Base-by-base conservation (phyloP, 2,888 invertebrate species). In the Papilio gigon region DNA sequence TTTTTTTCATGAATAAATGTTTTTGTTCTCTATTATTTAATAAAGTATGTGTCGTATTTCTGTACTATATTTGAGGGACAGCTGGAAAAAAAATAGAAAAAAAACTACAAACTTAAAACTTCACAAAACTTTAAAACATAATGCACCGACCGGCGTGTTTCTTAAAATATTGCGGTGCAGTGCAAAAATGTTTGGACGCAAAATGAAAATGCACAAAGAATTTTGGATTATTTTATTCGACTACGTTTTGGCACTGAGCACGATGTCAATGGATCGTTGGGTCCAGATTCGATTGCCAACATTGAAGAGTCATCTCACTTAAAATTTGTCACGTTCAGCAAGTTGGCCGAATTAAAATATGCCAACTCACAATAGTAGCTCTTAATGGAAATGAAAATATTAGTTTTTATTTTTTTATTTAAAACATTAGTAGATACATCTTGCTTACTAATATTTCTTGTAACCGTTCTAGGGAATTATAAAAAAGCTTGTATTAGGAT, bases 231-330 rank as follows among this genome's bases (percentile, higher is more conserved):
- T 67, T 47, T 50, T 27, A 61, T 33, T 60, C 37, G 27, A 40
- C 53, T 61, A 62, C 42, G 56, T 67, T 62, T 67, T 67, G 53
- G 62, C 62, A 56, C 22, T 11, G 33, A 42, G 25, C 27, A 42
- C 20, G 14, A 62, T 67, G 42, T 62, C 62, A 44, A 67, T 42
- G 62, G 56, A 53, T 62, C 56, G 22, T 25, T 35, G 40, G n/a
- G 1, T 53, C 3, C 56, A 14, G 56, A 17, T 63, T 62, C 56
- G 22, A 62, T 25, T 67, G 62, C 67, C 67, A 67, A 67, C 27
- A 56, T 63, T 12, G 56, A 50, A 62, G 42, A 33, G 30, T 63
- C 25, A 22, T 37, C 14, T 67, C 22, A 42, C 30, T 40, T 62
- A 40, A 12, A 33, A 56, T 20, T 61, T 42, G 61, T 22, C 3